Evolutionary conservation across 2,113 vertebrate genomes (phyloP), one percentile per base, ranked within the genome.

Genomic region (Toxotes jaculatrix): DNA sequence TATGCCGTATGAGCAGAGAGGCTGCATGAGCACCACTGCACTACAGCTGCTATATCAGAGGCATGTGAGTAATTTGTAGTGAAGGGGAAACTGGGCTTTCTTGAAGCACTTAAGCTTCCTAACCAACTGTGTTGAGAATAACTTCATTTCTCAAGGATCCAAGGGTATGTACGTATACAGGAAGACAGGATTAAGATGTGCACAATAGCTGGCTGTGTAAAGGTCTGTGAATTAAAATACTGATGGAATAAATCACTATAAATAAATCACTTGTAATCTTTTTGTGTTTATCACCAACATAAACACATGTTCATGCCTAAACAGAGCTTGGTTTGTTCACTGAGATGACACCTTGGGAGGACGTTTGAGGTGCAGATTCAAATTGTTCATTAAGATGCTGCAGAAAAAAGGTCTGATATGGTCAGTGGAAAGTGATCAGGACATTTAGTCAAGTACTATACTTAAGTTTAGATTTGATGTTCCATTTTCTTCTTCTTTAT

Each of bases 1-100:
- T 83, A 62, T 78, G 70, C 82, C 80, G 42, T 38, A 23, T 53
- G 59, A 86, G 85, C 86, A 84, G 61, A 67, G 27, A 27, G 27
- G 27, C 27, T 27, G 27, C 27, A 27, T 27, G 83, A 80, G 49
- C 42, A 73, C 23, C 57, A 21, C 77, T 27, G 27, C 27, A 27
- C 27, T 27, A 57, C 79, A 84, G 73, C 75, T 84, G 74, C 78
- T 83, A 0, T 27, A 16, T 80, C 70, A 49, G 75, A 77, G 64
- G 51, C 73, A 74, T 55, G 23, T 16, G 42, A 63, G 70, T 74
- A 16, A 82, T 84, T 85, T 83, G 23, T 61, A 67, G 64, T 67
- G 71, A 81, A 61, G 75, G 23, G 56, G 62, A 76, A 81, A 66
- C 36, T 67, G 70, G 77, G 73, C 53, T 84, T 56, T 82, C 67